Conservation (phyloP, 1,140 invertebrate species). For the Eriosoma lanigerum region DNA sequence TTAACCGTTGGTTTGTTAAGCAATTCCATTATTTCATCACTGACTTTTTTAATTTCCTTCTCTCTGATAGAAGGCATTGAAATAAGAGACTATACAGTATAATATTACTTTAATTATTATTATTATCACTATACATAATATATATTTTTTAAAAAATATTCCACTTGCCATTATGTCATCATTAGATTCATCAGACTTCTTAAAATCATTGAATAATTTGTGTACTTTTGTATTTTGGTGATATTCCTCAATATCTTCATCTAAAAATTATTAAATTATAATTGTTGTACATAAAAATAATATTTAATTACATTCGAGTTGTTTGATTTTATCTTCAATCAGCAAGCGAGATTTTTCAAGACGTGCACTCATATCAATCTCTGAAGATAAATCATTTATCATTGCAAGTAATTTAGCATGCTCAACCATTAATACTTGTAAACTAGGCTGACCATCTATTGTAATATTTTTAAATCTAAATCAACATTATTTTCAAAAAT, state of each 20-base stretch:
- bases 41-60: conserved; percentile 92
- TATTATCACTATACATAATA: not conserved
- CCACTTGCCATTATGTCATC: conserved; percentile 68
- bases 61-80: conserved; percentile 92
- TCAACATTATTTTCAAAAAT: conserved; percentile 9
- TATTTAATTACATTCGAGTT: conserved; percentile 37
- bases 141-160: no score
- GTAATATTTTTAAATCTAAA: conserved; percentile 65
- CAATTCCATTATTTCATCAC: conserved; percentile 92
- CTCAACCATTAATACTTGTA: conserved; percentile 71
- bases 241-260: conserved; percentile 56
- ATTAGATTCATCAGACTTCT: conserved; percentile 60
- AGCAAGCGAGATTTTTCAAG: conserved; percentile 25
- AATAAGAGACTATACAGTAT: conserved; percentile 72
- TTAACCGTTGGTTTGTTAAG: conserved; percentile 94
- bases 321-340: conserved; percentile 37
- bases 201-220: conserved; percentile 55
- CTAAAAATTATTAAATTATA: conserved; percentile 2
- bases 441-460: conserved; percentile 63
- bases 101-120: conserved; percentile 2
- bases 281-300: not conserved
- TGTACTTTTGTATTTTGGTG: conserved; percentile 59
- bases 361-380: not conserved
- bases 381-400: conserved; percentile 61
- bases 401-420: conserved; percentile 71